These are phyloP conservation scores for Hypothenemus hampei DNA, from an alignment of 1,140 invertebrate genomes.

Conservation along the genomic window DNA sequence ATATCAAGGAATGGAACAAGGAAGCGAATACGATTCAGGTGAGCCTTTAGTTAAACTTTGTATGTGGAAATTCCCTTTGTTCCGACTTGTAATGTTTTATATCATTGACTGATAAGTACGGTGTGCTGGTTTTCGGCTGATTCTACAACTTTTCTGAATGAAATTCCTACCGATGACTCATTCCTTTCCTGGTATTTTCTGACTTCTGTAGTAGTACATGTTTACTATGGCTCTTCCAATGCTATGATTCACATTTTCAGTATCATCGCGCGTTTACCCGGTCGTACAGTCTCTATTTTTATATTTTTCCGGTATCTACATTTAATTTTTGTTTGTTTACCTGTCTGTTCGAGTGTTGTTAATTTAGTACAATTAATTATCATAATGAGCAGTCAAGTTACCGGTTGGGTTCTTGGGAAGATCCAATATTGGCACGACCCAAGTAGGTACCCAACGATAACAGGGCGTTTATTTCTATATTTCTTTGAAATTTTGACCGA, in stretches of 20 bases:
- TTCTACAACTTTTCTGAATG: conserved; percentile 31
- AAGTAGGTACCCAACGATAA: conserved; percentile 28
- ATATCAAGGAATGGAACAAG: conserved; percentile 59
- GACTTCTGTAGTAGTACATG: conserved; percentile 28
- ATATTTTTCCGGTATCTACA: conserved; percentile 18
- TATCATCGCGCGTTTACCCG: conserved; percentile 27
- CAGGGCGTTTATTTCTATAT: too few relatives aligned
- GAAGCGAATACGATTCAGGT: conserved; percentile 58
- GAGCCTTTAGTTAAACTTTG: conserved; percentile 34
- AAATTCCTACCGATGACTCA: conserved; percentile 34
- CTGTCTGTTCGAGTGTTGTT: conserved; percentile 1
- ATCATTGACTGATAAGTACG: neutral
- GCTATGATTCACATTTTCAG: conserved; percentile 33
- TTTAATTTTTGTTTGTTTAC: conserved; percentile 9
- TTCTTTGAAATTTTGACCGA: too few relatives aligned
- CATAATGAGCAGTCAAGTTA: neutral
- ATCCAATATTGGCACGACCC: conserved; percentile 43
- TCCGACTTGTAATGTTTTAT: conserved; percentile 1
- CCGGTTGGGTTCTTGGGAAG: conserved; percentile 36
- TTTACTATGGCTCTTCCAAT: conserved; percentile 35
- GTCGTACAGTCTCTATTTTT: conserved; percentile 24
- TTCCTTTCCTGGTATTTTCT: conserved; percentile 33
- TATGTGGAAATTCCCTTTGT: conserved; percentile 15
- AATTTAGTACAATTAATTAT: neutral
- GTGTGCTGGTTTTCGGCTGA: conserved; percentile 13